phyloP scores from a whole-genome alignment of 1,140 invertebrate species.

The Drosophila pectinifera region DNA sequence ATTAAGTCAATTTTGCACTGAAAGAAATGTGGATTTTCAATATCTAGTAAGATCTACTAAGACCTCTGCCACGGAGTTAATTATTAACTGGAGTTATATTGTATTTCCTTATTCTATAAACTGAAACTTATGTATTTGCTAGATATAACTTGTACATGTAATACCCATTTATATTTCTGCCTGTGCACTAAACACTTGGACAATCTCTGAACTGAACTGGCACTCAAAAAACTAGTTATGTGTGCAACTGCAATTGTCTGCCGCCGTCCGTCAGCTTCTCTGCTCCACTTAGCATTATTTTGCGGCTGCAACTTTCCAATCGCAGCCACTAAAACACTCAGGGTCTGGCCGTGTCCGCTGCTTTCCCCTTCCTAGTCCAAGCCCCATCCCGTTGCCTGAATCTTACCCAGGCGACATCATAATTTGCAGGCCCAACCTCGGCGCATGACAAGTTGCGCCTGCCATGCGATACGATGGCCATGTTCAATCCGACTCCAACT shows the following conservation, averaged over 20 bases:
- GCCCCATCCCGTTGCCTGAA: neutral
- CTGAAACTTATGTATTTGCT: no score
- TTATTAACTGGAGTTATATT: no score
- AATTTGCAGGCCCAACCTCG: constrained; percentile 57
- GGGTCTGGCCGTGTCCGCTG: constrained; percentile 16
- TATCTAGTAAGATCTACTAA: no score
- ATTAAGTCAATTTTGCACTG: constrained; percentile 2
- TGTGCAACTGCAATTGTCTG: constrained; percentile 47
- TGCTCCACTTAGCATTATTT: constrained; percentile 50
- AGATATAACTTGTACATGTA: neutral
- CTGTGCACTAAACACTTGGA: constrained; percentile 5
- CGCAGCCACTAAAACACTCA: constrained; percentile 50
- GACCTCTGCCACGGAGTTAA: no score
- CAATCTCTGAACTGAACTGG: constrained; percentile 11
- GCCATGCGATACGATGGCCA: constrained; percentile 40
- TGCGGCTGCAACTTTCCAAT: constrained; percentile 52
- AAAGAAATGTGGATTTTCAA: neutral
- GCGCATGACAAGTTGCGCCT: constrained; percentile 41
- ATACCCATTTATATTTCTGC: neutral
- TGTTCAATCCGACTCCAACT: constrained; percentile 36
- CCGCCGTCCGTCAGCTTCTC: constrained; percentile 28
- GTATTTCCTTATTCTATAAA: no score
- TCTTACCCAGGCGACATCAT: constrained; percentile 44
- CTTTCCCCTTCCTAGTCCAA: neutral
- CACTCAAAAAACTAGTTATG: constrained; percentile 48